Base-by-base conservation (phyloP, 2,888 invertebrate species). In the Cactoblastis cactorum region DNA sequence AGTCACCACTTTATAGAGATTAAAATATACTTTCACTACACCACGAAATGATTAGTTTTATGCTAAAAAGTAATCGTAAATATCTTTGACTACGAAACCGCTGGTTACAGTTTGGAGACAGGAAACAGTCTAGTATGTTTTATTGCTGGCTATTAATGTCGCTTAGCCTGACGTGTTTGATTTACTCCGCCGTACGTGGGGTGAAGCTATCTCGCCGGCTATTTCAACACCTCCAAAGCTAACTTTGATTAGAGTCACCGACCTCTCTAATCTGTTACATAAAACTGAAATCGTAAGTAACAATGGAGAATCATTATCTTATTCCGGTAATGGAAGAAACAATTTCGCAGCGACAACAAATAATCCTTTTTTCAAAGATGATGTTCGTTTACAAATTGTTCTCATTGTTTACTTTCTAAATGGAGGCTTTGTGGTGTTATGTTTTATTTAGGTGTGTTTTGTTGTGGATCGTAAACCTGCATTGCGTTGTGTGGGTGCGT, bases 41-140 rank as follows among this genome's bases (percentile, higher is more conserved):
- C 59, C 51, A 48, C 59, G 43, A 53, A 63, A 61, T 59, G 45
- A 65, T 61, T 59, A 60, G 55, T 55, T 62, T 43, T 69, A 72
- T 69, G 70, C 58, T 69, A 71, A 70, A 74, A 59, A 57, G 53
- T 61, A 67, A 69, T 71, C 71, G 68, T 80, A 76, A 76, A 78
- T 73, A 68, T 65, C 58, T 70, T 63, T 53, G 57, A 60, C 34
- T 61, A 57, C 67, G 59, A 67, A 71, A 67, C 65, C 59, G 57
- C 67, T 63, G 57, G 67, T 68, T 76, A 71, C 67, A 72, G 77
- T 77, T 79, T 72, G 64, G 74, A 76, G 77, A 69, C 80, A 77
- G 79, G 80, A 82, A 83, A 80, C 71, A 71, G 73, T 70, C 71
- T 58, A 69, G 72, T 80, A 77, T 80, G 76, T 80, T 85, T 86